These are phyloP conservation scores for Pecten maximus DNA, from an alignment of 2,888 invertebrate species.

Conservation along the genomic window DNA sequence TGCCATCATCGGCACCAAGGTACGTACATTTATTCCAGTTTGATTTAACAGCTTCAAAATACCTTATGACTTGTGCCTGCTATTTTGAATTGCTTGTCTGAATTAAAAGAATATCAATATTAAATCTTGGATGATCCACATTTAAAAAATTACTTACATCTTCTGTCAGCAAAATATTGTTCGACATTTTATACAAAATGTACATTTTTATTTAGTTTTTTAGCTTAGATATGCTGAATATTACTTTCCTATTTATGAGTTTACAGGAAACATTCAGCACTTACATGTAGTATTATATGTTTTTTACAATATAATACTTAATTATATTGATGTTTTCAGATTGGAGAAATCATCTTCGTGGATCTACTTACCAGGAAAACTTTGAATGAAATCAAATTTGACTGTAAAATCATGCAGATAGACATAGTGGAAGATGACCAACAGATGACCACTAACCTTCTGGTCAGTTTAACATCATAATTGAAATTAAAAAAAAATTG, in stretches of 20 bases:
- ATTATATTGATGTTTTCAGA: constrained; percentile 61
- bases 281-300: no score
- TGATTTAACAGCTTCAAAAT: background rate
- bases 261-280: no score
- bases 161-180: background rate
- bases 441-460: constrained; percentile 78
- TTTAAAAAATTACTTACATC: background rate
- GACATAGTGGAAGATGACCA: constrained; percentile 89
- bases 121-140: background rate
- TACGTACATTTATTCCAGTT: constrained; percentile 49
- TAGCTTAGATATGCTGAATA: no score
- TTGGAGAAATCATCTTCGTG: constrained; percentile 87
- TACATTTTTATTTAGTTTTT: background rate
- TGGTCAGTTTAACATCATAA: constrained; percentile 71
- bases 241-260: no score
- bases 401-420: constrained; percentile 86
- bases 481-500: no score
- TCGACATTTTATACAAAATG: no score
- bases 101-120: background rate
- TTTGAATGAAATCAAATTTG: constrained; percentile 87
- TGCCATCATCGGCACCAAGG: constrained; percentile 80
- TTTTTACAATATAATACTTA: no score
- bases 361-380: constrained; percentile 88
- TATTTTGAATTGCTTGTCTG: background rate
- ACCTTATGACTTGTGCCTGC: background rate